A percentile compares a stretch with the other conserved stretches of the same genome.
Conservation (phyloP, 2,797 vertebrate species). For the Siniperca scherzeri region DNA sequence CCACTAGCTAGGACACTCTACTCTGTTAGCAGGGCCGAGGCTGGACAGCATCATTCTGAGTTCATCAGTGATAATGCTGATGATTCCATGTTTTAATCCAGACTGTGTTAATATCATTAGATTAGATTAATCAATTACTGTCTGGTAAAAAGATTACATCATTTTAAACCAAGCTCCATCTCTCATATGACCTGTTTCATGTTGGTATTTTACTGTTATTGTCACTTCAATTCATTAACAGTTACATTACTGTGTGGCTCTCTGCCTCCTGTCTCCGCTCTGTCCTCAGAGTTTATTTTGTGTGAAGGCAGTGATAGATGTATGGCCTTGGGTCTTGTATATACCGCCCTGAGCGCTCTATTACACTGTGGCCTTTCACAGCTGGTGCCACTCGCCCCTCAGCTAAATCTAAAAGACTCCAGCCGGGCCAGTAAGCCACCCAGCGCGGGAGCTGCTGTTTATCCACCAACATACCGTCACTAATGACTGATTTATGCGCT, state of each 20-base stretch:
- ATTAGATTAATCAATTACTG: conserved; percentile 13
- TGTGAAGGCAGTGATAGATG: conserved; percentile 52
- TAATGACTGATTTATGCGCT: conserved; percentile 63
- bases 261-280: background rate
- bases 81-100: conserved; percentile 28
- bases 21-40: background rate
- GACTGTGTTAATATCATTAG: background rate
- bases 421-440: conserved; percentile 27
- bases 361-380: conserved; percentile 59
- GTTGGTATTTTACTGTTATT: background rate
- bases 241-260: background rate
- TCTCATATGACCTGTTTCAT: background rate
- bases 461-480: conserved; percentile 57
- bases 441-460: conserved; percentile 52
- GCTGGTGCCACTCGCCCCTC: conserved; percentile 61
- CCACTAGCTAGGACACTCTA: accelerated
- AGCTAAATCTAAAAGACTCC: conserved; percentile 48
- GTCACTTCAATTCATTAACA: background rate
- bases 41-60: background rate
- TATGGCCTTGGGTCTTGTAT: conserved; percentile 11
- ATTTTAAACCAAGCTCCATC: background rate
- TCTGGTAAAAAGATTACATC: conserved; percentile 18
- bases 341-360: conserved; percentile 44
- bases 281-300: background rate
- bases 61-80: background rate